phyloP scores from a whole-genome alignment of 2,113 vertebrate genomes.

The Cervus canadensis region DNA sequence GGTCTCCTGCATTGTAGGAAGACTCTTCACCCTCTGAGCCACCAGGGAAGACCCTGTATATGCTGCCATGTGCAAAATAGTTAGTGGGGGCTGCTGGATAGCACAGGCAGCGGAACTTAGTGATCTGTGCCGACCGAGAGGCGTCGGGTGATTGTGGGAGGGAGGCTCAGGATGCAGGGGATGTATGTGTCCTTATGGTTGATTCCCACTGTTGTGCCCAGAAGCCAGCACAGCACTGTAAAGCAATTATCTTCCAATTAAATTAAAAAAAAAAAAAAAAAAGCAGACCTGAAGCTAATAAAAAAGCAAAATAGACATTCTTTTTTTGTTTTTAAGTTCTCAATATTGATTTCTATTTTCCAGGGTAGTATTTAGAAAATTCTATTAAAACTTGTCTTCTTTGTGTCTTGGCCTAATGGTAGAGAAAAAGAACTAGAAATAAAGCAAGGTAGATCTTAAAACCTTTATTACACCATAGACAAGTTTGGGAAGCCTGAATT shows the following conservation, averaged over 20 bases:
- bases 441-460: background rate
- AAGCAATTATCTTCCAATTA: background rate
- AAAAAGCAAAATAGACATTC: background rate
- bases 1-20: background rate
- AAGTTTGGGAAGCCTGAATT: background rate
- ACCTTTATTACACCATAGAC: background rate
- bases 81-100: background rate
- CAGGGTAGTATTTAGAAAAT: background rate
- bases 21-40: background rate
- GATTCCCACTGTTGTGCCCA: background rate
- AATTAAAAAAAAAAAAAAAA: background rate
- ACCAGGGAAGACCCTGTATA: background rate
- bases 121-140: background rate
- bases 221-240: background rate
- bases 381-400: background rate
- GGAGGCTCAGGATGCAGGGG: background rate
- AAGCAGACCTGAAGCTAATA: background rate
- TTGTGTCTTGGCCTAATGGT: background rate
- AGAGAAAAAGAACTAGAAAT: background rate
- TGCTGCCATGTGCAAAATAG: background rate
- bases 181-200: background rate
- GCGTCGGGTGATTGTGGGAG: background rate
- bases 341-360: constrained; percentile 10
- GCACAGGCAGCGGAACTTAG: background rate
- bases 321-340: background rate